phyloP scores from a whole-genome alignment of 2,888 invertebrate species.

The Acrobasis repandana region DNA sequence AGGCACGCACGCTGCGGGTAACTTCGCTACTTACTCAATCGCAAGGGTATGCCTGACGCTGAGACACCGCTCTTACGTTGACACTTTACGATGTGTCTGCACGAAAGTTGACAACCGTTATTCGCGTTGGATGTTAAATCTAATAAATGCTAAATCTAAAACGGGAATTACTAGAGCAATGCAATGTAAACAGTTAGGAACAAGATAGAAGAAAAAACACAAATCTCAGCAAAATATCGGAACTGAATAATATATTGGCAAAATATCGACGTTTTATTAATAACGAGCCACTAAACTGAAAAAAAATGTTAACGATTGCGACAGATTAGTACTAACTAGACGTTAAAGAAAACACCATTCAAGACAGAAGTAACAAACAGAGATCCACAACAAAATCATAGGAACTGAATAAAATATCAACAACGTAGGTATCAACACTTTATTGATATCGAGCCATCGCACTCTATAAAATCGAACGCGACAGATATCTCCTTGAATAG shows the following conservation, averaged over 20 bases:
- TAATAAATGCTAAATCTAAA: not conserved
- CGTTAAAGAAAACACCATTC: not conserved
- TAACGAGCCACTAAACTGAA: too few relatives aligned
- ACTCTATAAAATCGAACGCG: constrained; percentile 4
- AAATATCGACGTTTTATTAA: too few relatives aligned
- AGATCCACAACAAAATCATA: not conserved
- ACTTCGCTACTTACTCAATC: constrained; percentile 42
- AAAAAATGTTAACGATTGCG: too few relatives aligned
- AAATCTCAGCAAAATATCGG: too few relatives aligned
- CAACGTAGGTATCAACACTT: not conserved
- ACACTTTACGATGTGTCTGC: constrained; percentile 51
- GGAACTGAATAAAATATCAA: not conserved
- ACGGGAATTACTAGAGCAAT: not conserved
- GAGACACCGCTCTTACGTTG: constrained; percentile 48
- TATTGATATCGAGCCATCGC: not conserved
- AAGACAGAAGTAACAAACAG: not conserved
- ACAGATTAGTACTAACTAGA: too few relatives aligned
- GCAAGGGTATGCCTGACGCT: constrained; percentile 33
- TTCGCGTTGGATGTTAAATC: not conserved
- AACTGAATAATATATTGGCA: too few relatives aligned
- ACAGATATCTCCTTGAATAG: constrained; percentile 5
- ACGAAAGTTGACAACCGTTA: constrained; percentile 31
- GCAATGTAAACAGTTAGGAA: not conserved
- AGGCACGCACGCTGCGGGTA: constrained; percentile 67
- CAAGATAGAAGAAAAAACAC: not conserved